Evolutionary conservation across 2,888 invertebrate species (phyloP).

Genomic region (Labia minor): DNA sequence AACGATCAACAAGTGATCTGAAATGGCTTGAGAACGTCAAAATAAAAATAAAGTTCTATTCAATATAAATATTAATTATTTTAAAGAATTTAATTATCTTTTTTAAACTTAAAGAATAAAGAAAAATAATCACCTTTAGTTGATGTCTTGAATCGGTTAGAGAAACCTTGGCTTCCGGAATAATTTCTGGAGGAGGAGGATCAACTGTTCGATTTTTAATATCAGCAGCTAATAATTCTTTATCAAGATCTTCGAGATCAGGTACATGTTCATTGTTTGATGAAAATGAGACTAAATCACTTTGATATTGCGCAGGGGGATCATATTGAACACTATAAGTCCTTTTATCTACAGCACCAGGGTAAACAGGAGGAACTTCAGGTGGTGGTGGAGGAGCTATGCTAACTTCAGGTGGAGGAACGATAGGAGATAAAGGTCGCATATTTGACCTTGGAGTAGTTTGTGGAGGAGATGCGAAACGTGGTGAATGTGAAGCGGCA

Average conservation of each 20-base stretch:
- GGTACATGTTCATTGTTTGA: constrained; percentile 58
- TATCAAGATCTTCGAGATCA: constrained; percentile 48
- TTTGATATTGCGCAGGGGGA: constrained; percentile 48
- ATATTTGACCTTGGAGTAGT: not conserved
- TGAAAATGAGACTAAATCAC: constrained; percentile 54
- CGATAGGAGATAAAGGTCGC: not conserved
- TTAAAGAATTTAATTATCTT: too few relatives aligned
- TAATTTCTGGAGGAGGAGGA: constrained; percentile 31
- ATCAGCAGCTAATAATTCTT: constrained; percentile 18
- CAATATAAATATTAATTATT: too few relatives aligned
- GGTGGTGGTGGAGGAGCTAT: constrained; percentile 39
- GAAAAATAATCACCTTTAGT: constrained; percentile 56
- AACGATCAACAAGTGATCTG: too few relatives aligned
- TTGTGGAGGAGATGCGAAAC: not conserved
- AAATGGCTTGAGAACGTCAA: too few relatives aligned
- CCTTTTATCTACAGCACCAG: constrained; percentile 83
- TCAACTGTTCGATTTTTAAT: constrained; percentile 23
- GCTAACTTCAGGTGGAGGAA: not conserved
- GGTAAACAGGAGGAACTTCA: constrained; percentile 32
- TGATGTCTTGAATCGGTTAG: constrained; percentile 73
- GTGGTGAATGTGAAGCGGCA: not conserved
- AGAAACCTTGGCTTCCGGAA: constrained; percentile 46
- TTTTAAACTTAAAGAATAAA: too few relatives aligned
- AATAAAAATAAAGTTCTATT: too few relatives aligned
- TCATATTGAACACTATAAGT: constrained; percentile 61